These are phyloP conservation scores for Rhea americana DNA, from an alignment of 2,113 vertebrate genomes.

Conservation along the genomic window DNA sequence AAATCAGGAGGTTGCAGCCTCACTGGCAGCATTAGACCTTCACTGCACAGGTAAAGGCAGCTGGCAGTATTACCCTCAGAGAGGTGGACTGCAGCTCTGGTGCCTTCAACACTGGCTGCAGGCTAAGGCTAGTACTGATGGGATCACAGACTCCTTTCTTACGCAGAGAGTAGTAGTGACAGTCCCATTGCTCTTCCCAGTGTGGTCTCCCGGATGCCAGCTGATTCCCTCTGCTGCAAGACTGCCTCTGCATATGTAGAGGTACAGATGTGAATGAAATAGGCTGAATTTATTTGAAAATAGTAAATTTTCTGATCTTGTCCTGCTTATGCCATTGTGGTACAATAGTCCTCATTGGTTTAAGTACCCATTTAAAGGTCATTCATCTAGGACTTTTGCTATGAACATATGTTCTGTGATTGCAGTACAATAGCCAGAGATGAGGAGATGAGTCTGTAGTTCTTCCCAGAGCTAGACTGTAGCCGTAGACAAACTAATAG, in stretches of 20 bases:
- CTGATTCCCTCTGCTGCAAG: background rate
- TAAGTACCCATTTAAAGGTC: background rate
- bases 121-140: background rate
- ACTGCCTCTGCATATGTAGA: background rate
- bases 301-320: background rate
- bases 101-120: background rate
- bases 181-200: background rate
- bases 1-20: too few relatives aligned
- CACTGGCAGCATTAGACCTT: background rate
- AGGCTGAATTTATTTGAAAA: background rate
- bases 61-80: background rate
- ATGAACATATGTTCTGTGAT: background rate
- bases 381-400: background rate
- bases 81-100: background rate
- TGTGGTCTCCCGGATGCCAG: background rate
- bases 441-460: background rate
- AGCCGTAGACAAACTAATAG: background rate
- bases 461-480: background rate
- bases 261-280: background rate
- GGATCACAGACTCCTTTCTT: background rate
- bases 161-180: accelerated
- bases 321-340: background rate
- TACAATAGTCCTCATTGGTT: background rate
- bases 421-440: background rate
- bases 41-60: background rate